phyloP scores from a whole-genome alignment of 2,113 vertebrate genomes.

The Labrus mixtus region DNA sequence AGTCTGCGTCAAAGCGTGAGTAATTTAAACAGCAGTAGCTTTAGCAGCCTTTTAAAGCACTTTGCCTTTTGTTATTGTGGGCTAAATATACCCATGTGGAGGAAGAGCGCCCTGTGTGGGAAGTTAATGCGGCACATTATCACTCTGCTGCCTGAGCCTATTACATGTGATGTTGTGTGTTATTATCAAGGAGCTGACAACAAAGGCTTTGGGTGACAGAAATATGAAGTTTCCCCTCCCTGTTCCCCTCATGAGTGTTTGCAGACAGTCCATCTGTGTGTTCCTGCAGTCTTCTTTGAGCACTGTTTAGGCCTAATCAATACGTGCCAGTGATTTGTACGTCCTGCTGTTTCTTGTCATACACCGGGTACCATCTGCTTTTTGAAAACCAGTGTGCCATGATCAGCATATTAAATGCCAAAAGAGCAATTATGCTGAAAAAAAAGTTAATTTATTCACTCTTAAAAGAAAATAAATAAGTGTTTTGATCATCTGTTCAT shows the following conservation, averaged over 20 bases:
- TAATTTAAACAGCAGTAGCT: not conserved
- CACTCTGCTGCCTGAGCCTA: not conserved
- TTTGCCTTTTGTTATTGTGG: conserved; percentile 28
- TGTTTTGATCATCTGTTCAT: not conserved
- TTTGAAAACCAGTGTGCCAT: not conserved
- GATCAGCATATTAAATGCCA: not conserved
- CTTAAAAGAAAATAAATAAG: not conserved
- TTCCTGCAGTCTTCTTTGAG: not conserved
- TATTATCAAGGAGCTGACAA: not conserved
- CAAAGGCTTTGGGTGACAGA: not conserved
- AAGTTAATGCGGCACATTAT: conserved; percentile 23
- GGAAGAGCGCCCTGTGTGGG: conserved; percentile 43
- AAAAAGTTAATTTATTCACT: too few species aligned
- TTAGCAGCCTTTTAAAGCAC: conserved; percentile 34
- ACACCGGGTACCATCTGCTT: not conserved
- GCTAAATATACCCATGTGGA: conserved; percentile 47
- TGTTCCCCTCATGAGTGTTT: not conserved
- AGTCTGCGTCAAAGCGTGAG: not conserved
- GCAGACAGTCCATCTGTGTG: not conserved
- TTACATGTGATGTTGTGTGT: not conserved
- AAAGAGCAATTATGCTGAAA: too few species aligned
- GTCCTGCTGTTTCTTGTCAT: not conserved
- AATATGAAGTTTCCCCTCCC: not conserved
- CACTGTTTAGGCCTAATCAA: too few species aligned
- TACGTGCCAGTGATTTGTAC: not conserved